Conservation (phyloP, 1,140 invertebrate species). For the Drosophila tani region DNA sequence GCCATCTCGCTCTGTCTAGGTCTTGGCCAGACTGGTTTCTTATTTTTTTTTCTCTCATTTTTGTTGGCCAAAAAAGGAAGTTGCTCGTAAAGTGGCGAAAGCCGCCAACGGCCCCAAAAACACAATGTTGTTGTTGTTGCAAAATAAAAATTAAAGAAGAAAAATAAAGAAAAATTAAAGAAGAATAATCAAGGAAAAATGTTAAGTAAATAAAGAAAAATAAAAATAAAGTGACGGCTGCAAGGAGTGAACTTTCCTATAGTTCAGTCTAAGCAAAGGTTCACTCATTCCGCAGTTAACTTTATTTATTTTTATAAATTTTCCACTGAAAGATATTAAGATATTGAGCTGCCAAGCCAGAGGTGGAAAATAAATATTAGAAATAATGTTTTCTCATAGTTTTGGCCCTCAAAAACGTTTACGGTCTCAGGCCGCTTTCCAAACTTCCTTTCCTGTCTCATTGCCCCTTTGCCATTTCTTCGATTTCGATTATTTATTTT, state of each 20-base stretch:
- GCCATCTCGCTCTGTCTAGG: constrained; percentile 22
- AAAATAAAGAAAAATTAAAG: constrained; percentile 36
- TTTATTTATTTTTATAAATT: not conserved
- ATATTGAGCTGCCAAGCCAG: not conserved
- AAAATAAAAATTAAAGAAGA: constrained; percentile 21
- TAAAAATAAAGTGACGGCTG: not conserved
- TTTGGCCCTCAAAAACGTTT: too few species aligned
- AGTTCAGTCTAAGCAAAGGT: not conserved
- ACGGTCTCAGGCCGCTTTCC: constrained; percentile 26
- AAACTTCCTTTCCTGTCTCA: constrained; percentile 11
- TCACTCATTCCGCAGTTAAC: not conserved
- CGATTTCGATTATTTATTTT: constrained; percentile 23
- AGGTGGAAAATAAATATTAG: not conserved
- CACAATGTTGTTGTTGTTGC: constrained; percentile 34
- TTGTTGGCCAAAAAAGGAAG: constrained; percentile 74
- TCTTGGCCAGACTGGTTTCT: constrained; percentile 68
- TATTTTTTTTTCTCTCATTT: constrained; percentile 30
- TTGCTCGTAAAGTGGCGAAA: constrained; percentile 81
- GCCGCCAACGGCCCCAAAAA: constrained; percentile 57
- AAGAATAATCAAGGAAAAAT: constrained; percentile 27
- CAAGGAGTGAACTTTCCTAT: not conserved
- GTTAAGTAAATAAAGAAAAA: constrained; percentile 25
- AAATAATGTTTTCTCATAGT: not conserved
- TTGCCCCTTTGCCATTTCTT: constrained; percentile 22
- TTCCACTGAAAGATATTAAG: not conserved